Percentiles rank a stretch among this genome's conserved stretches.
Evolutionary conservation across 2,113 vertebrate species (phyloP).

Genomic region (Brachypteracias leptosomus): DNA sequence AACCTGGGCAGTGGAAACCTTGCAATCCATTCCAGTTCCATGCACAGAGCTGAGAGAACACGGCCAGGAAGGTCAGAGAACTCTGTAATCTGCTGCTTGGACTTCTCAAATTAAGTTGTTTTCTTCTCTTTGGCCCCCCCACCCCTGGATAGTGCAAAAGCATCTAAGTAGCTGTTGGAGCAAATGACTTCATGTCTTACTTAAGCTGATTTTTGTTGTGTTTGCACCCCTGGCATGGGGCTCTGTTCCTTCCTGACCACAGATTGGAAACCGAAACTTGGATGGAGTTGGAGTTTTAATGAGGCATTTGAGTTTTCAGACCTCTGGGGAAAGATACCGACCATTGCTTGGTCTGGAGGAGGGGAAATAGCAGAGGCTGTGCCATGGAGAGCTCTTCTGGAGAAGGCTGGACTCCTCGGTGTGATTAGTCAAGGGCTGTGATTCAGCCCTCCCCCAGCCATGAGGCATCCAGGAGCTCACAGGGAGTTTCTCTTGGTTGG

Average conservation of each 20-base stretch:
- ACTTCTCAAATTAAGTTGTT: not conserved
- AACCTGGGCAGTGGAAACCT: not conserved
- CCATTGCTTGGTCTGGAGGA: not conserved
- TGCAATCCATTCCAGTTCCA: not conserved
- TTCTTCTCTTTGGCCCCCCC: not conserved
- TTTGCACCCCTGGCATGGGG: not conserved
- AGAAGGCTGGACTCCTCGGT: not conserved
- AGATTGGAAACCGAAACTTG: not conserved
- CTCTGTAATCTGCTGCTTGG: not conserved
- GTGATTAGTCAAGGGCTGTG: not conserved
- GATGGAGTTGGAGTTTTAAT: not conserved
- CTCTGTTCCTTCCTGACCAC: not conserved
- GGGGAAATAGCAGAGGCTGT: not conserved
- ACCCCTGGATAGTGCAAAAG: fast-evolving
- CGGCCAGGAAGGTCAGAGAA: not conserved
- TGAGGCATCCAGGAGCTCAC: not conserved
- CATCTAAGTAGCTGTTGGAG: not conserved
- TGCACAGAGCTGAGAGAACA: not conserved
- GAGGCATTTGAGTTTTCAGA: not conserved
- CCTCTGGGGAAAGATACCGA: fast-evolving
- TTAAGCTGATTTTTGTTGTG: no score
- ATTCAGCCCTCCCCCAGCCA: not conserved
- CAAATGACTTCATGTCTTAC: not conserved
- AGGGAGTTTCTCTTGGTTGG: not conserved
- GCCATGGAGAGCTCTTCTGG: not conserved